A percentile compares a stretch with the other conserved stretches of the same genome.
Evolutionary conservation across 2,113 vertebrate species (phyloP).

Genomic region (Steatornis caripensis): DNA sequence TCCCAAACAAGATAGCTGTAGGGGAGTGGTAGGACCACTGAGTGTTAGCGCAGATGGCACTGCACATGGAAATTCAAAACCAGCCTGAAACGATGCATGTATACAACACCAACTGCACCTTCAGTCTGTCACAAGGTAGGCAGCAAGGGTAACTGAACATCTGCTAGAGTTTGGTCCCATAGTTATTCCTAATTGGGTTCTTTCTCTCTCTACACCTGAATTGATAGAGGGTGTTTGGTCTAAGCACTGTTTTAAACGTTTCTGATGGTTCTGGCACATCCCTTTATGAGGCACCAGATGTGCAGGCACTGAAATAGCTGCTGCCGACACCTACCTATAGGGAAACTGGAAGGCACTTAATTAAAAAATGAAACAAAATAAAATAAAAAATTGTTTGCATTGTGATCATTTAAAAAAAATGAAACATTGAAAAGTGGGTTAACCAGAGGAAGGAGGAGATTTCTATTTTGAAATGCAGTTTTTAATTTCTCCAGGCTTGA

Average conservation of each 20-base stretch:
- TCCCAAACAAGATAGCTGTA: not conserved
- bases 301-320: conserved; percentile 40
- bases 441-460: not conserved
- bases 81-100: not conserved
- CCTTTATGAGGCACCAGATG: conserved; percentile 69
- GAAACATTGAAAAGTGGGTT: not conserved
- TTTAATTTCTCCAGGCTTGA: not conserved
- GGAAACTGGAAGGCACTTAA: not conserved
- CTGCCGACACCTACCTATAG: not conserved
- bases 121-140: conserved; percentile 20
- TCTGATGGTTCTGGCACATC: conserved; percentile 62
- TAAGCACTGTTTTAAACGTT: conserved; percentile 53
- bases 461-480: not conserved
- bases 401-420: not conserved
- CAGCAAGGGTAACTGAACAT: conserved; percentile 51
- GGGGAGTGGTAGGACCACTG: not conserved
- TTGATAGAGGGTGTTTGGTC: conserved; percentile 52
- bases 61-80: not conserved
- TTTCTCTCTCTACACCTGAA: conserved; percentile 40
- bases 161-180: conserved; percentile 32
- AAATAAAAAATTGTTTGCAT: not conserved
- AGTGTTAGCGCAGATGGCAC: not conserved
- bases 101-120: not conserved
- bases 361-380: not conserved
- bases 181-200: conserved; percentile 51